Base-by-base conservation (phyloP, 2,797 vertebrate genomes). In the Furcifer pardalis region DNA sequence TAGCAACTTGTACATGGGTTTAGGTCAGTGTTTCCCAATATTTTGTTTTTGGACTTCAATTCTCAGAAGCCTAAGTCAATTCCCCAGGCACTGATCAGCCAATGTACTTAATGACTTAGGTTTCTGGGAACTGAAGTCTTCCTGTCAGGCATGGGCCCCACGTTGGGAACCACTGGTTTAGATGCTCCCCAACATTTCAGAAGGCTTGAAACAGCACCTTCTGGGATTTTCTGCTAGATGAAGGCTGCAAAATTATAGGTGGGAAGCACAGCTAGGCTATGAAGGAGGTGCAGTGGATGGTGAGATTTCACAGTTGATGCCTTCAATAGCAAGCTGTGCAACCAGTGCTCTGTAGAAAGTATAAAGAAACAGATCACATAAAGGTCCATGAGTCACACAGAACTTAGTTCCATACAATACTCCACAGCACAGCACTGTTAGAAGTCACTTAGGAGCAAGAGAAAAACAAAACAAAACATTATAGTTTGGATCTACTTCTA, bases 151-250 rank as follows among this genome's bases (percentile, higher is more conserved):
- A n/a, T n/a, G n/a, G n/a, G n/a, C n/a, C n/a, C n/a, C n/a, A n/a
- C n/a, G n/a, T n/a, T n/a, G n/a, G n/a, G n/a, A n/a, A n/a, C n/a
- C n/a, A n/a, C n/a, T n/a, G n/a, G n/a, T n/a, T 44, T 52, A 52
- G 44, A 63, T 8, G 42, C 56, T 72, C 35, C 52, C 68, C 42
- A 35, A 49, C 30, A 52, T 65, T 7, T 73, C n/a, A 42, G 46
- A 49, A 32, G 49, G n/a, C 49, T 30, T 49, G 17, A 89, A 81
- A 89, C 8, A 30, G 40, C 2, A 30, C 62, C 84, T 85, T 87
- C 30, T 52, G 77, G 25, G 40, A 59, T 82, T 56, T 42, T 72
- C 35, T 68, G 79, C 19, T 71, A 69, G 52, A 46, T 9, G 19
- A 71, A 60, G 42, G 12, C 12, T 44, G 44, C 23, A n/a, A 60